These are phyloP conservation scores for Oligia latruncula DNA, from an alignment of 2,888 invertebrate species.

Conservation along the genomic window DNA sequence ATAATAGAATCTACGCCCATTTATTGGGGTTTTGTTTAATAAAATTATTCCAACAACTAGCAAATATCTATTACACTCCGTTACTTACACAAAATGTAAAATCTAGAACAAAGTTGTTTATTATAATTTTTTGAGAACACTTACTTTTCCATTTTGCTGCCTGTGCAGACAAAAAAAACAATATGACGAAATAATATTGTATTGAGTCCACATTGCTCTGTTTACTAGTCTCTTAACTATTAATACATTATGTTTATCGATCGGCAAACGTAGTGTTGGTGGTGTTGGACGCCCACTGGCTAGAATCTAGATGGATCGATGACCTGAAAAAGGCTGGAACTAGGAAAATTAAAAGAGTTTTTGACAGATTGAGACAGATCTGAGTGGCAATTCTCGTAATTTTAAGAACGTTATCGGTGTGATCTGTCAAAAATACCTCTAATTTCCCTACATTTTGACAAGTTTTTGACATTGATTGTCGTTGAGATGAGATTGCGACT, in stretches of 20 bases:
- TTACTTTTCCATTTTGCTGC: conserved; percentile 15
- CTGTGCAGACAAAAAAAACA: conserved; percentile 21
- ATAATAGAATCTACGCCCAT: not conserved
- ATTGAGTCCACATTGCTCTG: conserved; percentile 9
- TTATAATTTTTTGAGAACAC: conserved; percentile 28
- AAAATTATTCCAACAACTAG: not conserved
- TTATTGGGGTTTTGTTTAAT: not conserved
- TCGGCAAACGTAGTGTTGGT: not conserved
- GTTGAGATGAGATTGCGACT: no score
- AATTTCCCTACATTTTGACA: no score
- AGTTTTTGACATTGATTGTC: no score
- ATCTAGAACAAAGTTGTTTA: conserved; percentile 34
- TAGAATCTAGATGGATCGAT: not conserved
- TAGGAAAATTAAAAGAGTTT: not conserved
- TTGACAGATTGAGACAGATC: not conserved
- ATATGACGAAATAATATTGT: conserved; percentile 28
- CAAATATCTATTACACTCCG: not conserved
- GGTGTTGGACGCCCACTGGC: not conserved
- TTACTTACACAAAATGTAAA: conserved; percentile 29
- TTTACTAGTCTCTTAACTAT: not conserved
- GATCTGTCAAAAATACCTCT: no score
- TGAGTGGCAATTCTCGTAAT: no score
- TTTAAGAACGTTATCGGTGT: no score
- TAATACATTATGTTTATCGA: conserved; percentile 1
- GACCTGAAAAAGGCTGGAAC: not conserved